Evolutionary conservation across 1,140 invertebrate species (phyloP).

Genomic region (Oryctes rhinoceros): DNA sequence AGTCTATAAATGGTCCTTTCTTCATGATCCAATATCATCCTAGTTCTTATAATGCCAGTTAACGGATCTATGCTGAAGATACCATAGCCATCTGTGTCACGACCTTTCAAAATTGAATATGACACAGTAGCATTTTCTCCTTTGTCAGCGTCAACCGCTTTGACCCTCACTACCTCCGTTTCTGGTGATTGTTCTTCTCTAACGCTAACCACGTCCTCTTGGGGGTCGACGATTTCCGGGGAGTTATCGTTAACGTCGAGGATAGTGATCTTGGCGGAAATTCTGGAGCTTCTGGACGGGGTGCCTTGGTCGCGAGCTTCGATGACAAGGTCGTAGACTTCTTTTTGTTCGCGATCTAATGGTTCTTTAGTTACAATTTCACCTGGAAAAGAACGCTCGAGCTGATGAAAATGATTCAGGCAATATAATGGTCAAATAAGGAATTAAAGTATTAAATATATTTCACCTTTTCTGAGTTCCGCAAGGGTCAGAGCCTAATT

Average conservation of each 20-base stretch:
- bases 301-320: conserved; percentile 87
- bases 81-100: conserved; percentile 83
- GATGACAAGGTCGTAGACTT: conserved; percentile 81
- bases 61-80: conserved; percentile 87
- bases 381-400: conserved; percentile 65
- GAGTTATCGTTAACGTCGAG: conserved; percentile 92
- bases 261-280: conserved; percentile 77
- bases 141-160: conserved; percentile 86
- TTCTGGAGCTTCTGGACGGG: conserved; percentile 76
- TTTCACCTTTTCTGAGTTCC: no score
- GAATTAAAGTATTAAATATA: no score
- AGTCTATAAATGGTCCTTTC: conserved; percentile 86
- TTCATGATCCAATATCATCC: conserved; percentile 88
- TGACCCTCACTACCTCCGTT: conserved; percentile 83
- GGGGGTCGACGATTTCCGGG: conserved; percentile 86
- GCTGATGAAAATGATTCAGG: no score
- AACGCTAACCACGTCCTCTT: conserved; percentile 86
- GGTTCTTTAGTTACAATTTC: conserved; percentile 82
- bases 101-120: conserved; percentile 85
- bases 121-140: conserved; percentile 88
- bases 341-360: conserved; percentile 84
- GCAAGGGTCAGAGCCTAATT: no score
- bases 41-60: conserved; percentile 88
- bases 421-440: no score
- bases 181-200: conserved; percentile 84